Base-by-base conservation (phyloP, 2,113 vertebrate species). In the Sylvia atricapilla region DNA sequence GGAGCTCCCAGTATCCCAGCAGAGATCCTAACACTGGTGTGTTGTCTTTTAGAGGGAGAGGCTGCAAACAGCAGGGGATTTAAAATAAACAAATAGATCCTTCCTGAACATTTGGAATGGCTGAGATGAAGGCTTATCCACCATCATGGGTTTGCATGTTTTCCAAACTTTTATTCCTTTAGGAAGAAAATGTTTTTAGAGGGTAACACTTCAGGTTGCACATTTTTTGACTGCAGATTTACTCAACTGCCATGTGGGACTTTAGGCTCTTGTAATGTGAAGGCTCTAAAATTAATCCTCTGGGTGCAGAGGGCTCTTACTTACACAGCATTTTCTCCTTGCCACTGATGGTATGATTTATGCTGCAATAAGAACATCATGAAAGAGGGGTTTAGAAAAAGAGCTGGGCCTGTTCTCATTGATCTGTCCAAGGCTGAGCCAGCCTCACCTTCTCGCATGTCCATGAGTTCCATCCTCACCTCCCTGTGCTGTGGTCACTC, bases 111-210 rank as follows among this genome's bases (percentile, higher is more conserved):
- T 53, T 87, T 89, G 64, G 50, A 73, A 56, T 23, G 11, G 37
- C 41, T 75, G 50, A 60, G 33, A 18, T 60, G 67, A 46, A 76
- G 67, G 59, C 33, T 86, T 39, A 59, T 22, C 43, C 55, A 86
- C 39, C 50, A 39, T 69, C 43, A 12, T 52, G 90, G 25, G 55
- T 43, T 67, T 88, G 41, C 10, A 19, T 70, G 63, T 53, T 90
- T 84, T 87, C 37, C 77, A 53, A 74, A 74, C 59, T 83, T 81
- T 67, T 88, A 93, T 95, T 96, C 94, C 95, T 94, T 90, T 80
- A 95, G 96, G 95, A 94, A 88, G 83, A 84, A 85, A 96, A 74
- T 47, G 37, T 83, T 92, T 92, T 91, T 93, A 88, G 88, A 85
- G 59, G 46, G 1, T 96, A 93, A 60, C 96, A 95, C 94, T 80